Base-by-base conservation (phyloP, 1,140 invertebrate species). In the Hyles vespertilio region DNA sequence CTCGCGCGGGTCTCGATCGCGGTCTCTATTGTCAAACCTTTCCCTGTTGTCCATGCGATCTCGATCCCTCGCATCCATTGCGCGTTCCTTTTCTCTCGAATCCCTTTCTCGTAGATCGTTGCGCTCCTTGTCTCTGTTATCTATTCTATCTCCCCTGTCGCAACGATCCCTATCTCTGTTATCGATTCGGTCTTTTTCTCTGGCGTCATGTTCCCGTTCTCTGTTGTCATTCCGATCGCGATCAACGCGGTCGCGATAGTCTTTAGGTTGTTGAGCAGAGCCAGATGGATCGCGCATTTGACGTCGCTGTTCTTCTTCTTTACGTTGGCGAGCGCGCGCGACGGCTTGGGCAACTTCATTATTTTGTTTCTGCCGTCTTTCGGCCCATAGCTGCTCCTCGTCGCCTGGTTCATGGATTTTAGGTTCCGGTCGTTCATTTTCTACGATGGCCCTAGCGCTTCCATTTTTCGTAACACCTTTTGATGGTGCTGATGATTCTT, bases 271-370 rank as follows among this genome's bases (percentile, higher is more conserved):
- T 48, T 48, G 54, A 47, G 46, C 5, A 49, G 40, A 54, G 65
- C 36, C 63, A 6, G 67, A 52, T 7, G 67, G 50, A 33, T 88
- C 85, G 0, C 81, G 70, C 72, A 82, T 74, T 59, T 87, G 85
- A 8, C 94, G 91, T 67, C 95, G 94, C 74, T 96, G 95, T 77
- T 96, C 95, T 70, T 96, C 94, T 71, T 96, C 94, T 68, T 95
- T 94, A 9, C 94, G 90, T 64, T 94, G 93, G 32, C 94, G 92
- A 1, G 95, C 95, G 54, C 94, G 90, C 65, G 95, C 94, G 3
- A 95, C 92, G 2, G 92, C 94, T 45, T 92, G 90, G 2, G 92
- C 93, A 11, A 96, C 91, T 90, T 84, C 95, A 92, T 75, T 91
- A 89, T 65, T 85, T 56, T 93, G 92, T 52, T 94, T 92, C 59